Base-by-base conservation (phyloP, 2,797 vertebrate genomes). In the Calcarius lapponicus region DNA sequence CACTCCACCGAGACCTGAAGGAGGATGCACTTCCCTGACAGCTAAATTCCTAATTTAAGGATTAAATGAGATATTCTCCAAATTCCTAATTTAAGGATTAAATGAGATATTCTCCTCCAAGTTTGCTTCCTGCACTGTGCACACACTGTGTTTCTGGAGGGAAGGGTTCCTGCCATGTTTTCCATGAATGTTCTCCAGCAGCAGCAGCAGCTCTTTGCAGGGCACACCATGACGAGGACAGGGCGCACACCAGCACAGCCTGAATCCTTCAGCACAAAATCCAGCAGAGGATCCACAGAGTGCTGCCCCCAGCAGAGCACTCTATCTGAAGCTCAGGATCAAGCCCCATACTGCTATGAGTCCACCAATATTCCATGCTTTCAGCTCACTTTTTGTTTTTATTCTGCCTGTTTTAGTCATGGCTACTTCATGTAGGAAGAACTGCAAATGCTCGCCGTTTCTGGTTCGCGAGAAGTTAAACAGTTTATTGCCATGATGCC, bases 1-100 rank as follows among this genome's bases (percentile, higher is more conserved):
- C 57, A 17, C 65, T 73, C 38, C 51, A n/a, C 3, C 43, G 6
- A 20, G 22, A 57, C 22, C 56, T 42, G 53, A 69, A 45, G 61
- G 0, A 50, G 47, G 38, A 80, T 21, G 58, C 0, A 0, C 21
- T 54, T 50, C 22, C 32, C 72, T 43, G 26, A 28, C 0, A 0
- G 2, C 29, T 54, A 11, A 47, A 78, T 32, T 66, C 56, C 53
- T 53, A 8, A 51, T 69, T 47, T 34, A 54, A 54, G 47, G 64
- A 47, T 54, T 38, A 21, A 12, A 36, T 0, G 1, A 79, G 64
- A 56, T 15, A 31, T 13, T 60, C 40, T 28, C 13, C n/a, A 13
- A 45, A 78, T 31, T 65, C 56, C 56, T 47, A 10, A 54, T 72
- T 45, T 40, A 57, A 57, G 47, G 58, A 50, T 53, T 34, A 20